Evolutionary conservation across 2,797 vertebrate genomes (phyloP), one percentile per base, ranked within the genome.

Genomic region (Phoxinus dragarum): DNA sequence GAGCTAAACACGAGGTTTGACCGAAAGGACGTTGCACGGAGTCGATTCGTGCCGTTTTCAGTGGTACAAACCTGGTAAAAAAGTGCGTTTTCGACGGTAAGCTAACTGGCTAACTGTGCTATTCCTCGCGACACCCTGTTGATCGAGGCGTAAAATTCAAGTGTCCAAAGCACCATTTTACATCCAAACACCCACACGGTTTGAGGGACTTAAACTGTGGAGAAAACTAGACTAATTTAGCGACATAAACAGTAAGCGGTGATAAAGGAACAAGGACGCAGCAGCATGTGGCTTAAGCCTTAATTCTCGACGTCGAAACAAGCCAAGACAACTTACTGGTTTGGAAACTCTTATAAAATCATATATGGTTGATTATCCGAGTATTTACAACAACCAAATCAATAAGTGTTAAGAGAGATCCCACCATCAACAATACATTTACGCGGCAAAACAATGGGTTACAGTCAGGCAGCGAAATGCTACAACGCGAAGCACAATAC

Each of bases 361-460:
- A 40, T 31, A 72, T 38, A 9, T 9, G 3, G 34, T 12, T 49
- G 3, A 36, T 12, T 19, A 19, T 14, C 1, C 1, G 34, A 34
- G 42, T 27, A 7, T 47, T 36, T 31, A 72, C 27, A n/a, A 49
- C 21, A 44, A 38, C 2, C n/a, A 31, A 42, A 42, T 10, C 47
- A 23, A 34, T n/a, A 7, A 23, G 47, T 56, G 34, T 42, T 42
- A 1, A 38, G 7, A 27, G 23, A 47, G 31, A 61, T 42, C 40
- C 12, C 23, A 73, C 68, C 19, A 2, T 34, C 67, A 42, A 38
- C 67, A 12, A 42, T 8, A 21, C 40, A 27, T n/a, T 23, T 6
- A 44, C 11, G 21, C 75, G 52, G 38, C 83, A 72, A 21, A 84
- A 84, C 83, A 84, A 84, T 78, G 82, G 71, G n/a, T 84, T 78